Evolutionary conservation across 2,888 invertebrate species (phyloP).

Genomic region (Pseudanteris insignis): DNA sequence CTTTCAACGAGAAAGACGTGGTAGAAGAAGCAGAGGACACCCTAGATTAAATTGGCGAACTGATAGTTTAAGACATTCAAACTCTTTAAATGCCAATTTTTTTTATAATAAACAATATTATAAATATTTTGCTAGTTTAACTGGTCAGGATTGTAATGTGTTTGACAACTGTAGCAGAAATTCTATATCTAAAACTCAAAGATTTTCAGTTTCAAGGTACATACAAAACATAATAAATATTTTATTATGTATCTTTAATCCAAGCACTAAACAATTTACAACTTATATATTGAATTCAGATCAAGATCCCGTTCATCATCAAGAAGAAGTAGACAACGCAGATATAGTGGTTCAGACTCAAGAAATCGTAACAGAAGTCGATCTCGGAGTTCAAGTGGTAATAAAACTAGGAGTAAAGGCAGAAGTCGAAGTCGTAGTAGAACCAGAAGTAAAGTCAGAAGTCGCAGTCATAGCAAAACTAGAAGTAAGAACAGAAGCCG

Average conservation of each 20-base stretch:
- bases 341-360: too few species aligned
- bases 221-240: background rate
- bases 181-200: conserved; percentile 57
- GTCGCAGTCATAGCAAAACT: too few species aligned
- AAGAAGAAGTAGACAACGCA: conserved; percentile 35
- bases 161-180: conserved; percentile 64
- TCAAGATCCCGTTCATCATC: conserved; percentile 50
- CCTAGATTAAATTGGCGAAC: conserved; percentile 21
- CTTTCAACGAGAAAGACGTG: conserved; percentile 51
- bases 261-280: background rate
- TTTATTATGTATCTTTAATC: background rate
- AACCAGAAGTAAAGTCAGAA: conserved; percentile 31
- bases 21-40: conserved; percentile 35
- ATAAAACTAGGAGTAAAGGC: conserved; percentile 15
- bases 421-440: conserved; percentile 19
- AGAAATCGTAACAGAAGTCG: too few species aligned
- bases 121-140: conserved; percentile 73
- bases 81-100: too few species aligned
- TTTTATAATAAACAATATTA: conserved; percentile 67
- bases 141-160: conserved; percentile 69
- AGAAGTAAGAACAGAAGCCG: too few species aligned
- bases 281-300: too few species aligned
- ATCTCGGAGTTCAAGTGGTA: too few species aligned
- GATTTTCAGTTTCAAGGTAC: conserved; percentile 34
- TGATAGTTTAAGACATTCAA: too few species aligned